phyloP scores from a whole-genome alignment of 1,140 invertebrate genomes.

The Elymnias hypermnestra region DNA sequence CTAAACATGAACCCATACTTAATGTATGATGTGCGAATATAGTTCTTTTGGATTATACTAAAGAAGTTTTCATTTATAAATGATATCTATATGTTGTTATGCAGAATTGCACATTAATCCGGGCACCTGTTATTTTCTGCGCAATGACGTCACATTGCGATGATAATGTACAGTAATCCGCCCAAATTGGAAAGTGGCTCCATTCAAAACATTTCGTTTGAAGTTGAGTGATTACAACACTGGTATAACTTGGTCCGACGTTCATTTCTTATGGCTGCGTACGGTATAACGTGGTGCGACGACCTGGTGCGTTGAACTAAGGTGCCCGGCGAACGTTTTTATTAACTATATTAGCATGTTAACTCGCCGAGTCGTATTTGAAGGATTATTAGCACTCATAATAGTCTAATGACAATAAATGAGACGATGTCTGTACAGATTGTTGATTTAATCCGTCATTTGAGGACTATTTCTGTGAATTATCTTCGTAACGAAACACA shows the following conservation, averaged over 20 bases:
- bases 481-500: too few relatives aligned
- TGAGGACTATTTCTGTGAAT: too few relatives aligned
- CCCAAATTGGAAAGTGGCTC: slow-evolving; percentile 34
- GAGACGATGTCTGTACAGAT: too few relatives aligned
- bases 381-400: slow-evolving; percentile 10
- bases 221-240: slow-evolving; percentile 29
- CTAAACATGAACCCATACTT: too few relatives aligned
- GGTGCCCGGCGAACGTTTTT: slow-evolving; percentile 42
- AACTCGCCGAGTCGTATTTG: slow-evolving; percentile 5
- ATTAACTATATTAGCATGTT: slow-evolving; percentile 33
- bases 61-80: too few relatives aligned
- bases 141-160: slow-evolving; percentile 51
- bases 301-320: slow-evolving; percentile 68
- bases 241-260: slow-evolving; percentile 42
- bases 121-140: slow-evolving; percentile 60
- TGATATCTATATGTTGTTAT: too few relatives aligned
- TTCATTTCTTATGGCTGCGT: slow-evolving; percentile 61
- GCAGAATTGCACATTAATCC: slow-evolving; percentile 18
- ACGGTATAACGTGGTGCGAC: slow-evolving; percentile 64
- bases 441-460: too few relatives aligned
- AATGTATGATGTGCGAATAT: too few relatives aligned
- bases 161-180: slow-evolving; percentile 42
- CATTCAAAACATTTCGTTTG: slow-evolving; percentile 30
- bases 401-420: background rate
- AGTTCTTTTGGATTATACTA: too few relatives aligned